Base-by-base conservation (phyloP, 2,797 vertebrate species). In the Sebastolobus alascanus region DNA sequence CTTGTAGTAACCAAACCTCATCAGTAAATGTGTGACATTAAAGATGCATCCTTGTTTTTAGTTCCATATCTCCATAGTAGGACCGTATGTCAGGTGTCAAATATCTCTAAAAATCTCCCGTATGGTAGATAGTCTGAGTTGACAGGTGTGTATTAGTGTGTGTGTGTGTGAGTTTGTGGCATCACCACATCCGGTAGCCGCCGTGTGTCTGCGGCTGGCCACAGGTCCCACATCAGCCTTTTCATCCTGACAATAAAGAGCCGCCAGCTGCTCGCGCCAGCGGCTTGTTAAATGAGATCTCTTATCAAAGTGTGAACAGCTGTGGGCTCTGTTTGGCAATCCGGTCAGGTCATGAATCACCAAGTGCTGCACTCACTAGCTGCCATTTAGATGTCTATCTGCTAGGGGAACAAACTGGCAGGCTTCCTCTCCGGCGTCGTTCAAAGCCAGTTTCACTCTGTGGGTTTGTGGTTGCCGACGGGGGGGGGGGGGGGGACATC, bases 241-340 rank as follows among this genome's bases (percentile, higher is more conserved):
- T 87, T 85, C 84, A 88, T 87, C 72, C 52, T 13, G 75, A 88
- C 83, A 77, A 37, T 84, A 71, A 86, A 84, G 77, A 82, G 81
- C 64, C 38, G 22, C 81, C 90, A 89, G 89, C 86, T 91, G 89
- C 79, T 84, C 25, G 10, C 78, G 64, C 77, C 77, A 27, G 59
- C 66, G 67, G 72, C 91, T 66, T 77, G 89, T 80, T 92, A 85
- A 87, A 89, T 84, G 84, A 87, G 85, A 90, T 85, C 80, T 85
- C 85, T 85, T 90, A 88, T 92, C 85, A 87, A 89, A 87, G 85
- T 79, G 68, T n/a, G 18, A 85, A 55, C 88, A 91, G 91, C 91
- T 89, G 88, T 59, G 75, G 67, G 75, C 74, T 80, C 61, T 27
- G 79, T 85, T 84, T 88, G 80, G 81, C 85, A 81, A 56, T 67